Conservation (phyloP, 2,113 vertebrate genomes). For the Capra hircus region DNA sequence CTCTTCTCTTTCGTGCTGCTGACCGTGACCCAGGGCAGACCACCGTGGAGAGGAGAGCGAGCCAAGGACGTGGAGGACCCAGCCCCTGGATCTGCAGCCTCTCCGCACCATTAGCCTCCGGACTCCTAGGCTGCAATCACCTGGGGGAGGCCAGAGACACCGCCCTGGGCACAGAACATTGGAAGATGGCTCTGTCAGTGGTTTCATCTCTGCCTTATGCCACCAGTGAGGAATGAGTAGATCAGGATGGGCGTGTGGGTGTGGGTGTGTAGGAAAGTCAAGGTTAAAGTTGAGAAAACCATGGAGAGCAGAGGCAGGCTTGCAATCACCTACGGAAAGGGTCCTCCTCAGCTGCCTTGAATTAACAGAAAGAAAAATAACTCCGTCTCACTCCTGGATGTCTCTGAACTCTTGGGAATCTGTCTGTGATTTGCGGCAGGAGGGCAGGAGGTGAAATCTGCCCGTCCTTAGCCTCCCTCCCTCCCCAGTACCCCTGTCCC, state of each 20-base stretch:
- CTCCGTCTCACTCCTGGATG: not conserved
- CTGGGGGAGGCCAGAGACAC: not conserved
- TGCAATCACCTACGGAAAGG: not conserved
- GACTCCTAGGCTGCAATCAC: not conserved
- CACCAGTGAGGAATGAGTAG: not conserved
- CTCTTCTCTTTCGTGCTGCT: not conserved
- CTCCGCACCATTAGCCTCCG: not conserved
- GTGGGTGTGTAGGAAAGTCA: not conserved
- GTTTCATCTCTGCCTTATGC: not conserved
- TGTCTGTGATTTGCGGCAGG: not conserved
- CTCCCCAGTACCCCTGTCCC: too few relatives aligned
- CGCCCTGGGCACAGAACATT: not conserved
- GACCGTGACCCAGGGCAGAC: not conserved
- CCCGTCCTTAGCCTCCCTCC: not conserved
- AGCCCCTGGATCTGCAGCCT: not conserved
- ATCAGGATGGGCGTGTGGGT: not conserved
- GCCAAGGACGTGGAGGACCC: too few relatives aligned
- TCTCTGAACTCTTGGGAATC: not conserved
- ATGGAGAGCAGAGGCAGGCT: not conserved
- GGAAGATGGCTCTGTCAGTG: not conserved
- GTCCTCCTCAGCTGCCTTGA: not conserved
- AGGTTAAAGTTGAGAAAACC: not conserved
- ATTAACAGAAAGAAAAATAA: conserved; percentile 19
- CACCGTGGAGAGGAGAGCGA: not conserved
- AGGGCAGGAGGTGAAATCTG: not conserved